A percentile compares a stretch with the other conserved stretches of the same genome.
Evolutionary conservation across 2,888 invertebrate species (phyloP).

Genomic region (Polydrusus tereticollis): DNA sequence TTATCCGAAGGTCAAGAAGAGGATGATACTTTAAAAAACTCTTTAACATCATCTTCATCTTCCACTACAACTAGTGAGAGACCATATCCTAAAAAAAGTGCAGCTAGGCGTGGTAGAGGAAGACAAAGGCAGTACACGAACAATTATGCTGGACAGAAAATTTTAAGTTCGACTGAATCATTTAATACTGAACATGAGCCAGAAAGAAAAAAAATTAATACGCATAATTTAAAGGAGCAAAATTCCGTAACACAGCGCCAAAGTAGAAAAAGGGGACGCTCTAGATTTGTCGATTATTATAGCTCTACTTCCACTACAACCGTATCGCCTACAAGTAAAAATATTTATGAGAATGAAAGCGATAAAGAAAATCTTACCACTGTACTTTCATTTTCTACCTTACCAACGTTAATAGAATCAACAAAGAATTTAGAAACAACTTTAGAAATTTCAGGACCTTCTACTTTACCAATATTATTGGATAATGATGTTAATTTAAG

Average conservation of each 20-base stretch:
- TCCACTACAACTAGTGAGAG: slow-evolving; percentile 7
- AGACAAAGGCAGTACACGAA: slow-evolving; percentile 12
- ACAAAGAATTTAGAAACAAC: not conserved
- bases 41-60: not conserved
- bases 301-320: slow-evolving; percentile 13
- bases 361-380: not conserved
- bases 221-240: not conserved
- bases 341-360: not conserved
- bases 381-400: not conserved
- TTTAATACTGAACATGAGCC: not conserved
- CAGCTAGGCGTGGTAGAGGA: slow-evolving; percentile 18
- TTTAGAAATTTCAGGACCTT: not conserved
- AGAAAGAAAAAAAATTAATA: not conserved
- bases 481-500: not conserved
- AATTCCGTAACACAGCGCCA: not conserved
- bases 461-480: not conserved
- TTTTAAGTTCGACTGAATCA: not conserved
- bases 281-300: slow-evolving; percentile 23
- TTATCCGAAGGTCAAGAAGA: slow-evolving; percentile 26
- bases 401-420: not conserved
- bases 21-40: not conserved
- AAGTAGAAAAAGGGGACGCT: slow-evolving; percentile 36
- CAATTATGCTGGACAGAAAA: not conserved
- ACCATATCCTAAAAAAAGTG: not conserved
- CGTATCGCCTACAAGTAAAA: not conserved